Conservation (phyloP, 92 coral and sea anemone species). For the Palythoa grandis region DNA sequence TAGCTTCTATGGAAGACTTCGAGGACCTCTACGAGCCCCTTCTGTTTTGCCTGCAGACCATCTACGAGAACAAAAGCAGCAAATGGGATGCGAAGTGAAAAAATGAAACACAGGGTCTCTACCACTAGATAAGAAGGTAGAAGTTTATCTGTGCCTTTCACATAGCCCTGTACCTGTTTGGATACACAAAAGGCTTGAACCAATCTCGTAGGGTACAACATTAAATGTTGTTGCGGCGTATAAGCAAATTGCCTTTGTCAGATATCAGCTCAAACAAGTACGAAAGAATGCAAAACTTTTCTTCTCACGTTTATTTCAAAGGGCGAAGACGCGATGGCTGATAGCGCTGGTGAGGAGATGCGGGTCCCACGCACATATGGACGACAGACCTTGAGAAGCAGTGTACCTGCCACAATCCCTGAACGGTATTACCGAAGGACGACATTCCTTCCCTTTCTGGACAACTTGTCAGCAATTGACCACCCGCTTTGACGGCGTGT, state of each 20-base stretch:
- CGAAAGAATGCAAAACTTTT: constrained; percentile 50
- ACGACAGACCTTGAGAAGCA: constrained; percentile 56
- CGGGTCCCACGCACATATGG: constrained; percentile 61
- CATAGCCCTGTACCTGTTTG: constrained; percentile 58
- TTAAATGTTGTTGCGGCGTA: constrained; percentile 59
- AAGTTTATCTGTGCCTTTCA: constrained; percentile 60
- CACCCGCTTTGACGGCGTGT: constrained; percentile 59
- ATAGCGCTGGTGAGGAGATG: constrained; percentile 53
- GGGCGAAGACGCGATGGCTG: constrained; percentile 56
- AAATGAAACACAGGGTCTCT: constrained; percentile 62
- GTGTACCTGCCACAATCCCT: constrained; percentile 57
- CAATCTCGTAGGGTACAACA: constrained; percentile 64
- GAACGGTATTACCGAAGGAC: constrained; percentile 49
- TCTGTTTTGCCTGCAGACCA: constrained; percentile 52
- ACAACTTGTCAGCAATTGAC: constrained; percentile 57
- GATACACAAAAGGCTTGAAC: constrained; percentile 59
- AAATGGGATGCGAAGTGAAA: constrained; percentile 63
- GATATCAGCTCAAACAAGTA: constrained; percentile 54
- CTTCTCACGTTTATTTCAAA: constrained; percentile 51
- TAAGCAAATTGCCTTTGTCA: constrained; percentile 56
- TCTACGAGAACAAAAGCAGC: constrained; percentile 40
- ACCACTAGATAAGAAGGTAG: constrained; percentile 54
- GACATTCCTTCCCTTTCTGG: constrained; percentile 61
- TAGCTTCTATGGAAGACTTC: constrained; percentile 67
- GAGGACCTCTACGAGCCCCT: constrained; percentile 60